Percentiles rank a stretch among this genome's conserved stretches.
Evolutionary conservation across 2,113 vertebrate genomes (phyloP).

Genomic region (Xiphophorus hellerii): DNA sequence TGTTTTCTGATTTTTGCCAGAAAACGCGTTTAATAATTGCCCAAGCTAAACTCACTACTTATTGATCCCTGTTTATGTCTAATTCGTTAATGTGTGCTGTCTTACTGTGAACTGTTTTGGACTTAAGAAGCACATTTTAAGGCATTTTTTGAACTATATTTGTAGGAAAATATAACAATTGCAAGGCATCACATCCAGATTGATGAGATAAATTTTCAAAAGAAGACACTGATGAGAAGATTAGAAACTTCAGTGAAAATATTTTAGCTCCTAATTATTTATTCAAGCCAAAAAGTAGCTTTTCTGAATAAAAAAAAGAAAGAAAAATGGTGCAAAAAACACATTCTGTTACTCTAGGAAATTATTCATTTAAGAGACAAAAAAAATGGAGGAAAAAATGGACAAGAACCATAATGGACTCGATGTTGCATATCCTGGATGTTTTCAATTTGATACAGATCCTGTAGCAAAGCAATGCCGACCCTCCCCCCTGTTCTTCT

Average conservation of each 20-base stretch:
- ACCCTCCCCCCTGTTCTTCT: slow-evolving; percentile 1
- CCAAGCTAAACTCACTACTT: neutral
- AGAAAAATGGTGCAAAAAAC: neutral
- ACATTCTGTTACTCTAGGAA: neutral
- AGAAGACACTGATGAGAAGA: no score
- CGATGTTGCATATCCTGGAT: neutral
- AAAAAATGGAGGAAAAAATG: neutral
- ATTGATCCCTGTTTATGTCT: slow-evolving; percentile 3
- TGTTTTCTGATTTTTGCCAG: neutral
- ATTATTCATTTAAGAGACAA: neutral
- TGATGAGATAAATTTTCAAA: no score
- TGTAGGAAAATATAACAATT: no score
- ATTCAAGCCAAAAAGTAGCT: neutral
- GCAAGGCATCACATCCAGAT: no score
- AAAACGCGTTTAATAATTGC: slow-evolving; percentile 18
- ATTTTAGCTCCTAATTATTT: neutral
- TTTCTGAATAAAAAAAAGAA: neutral
- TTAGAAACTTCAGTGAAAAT: neutral
- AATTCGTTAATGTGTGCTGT: slow-evolving; percentile 9
- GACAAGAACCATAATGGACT: neutral
- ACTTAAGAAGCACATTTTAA: no score
- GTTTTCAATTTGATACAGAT: neutral
- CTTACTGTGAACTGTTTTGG: no score
- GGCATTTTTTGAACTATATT: no score
- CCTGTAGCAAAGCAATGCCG: slow-evolving; percentile 2